Conservation (phyloP, 2,797 vertebrate species). For the Acrossocheilus fasciatus region DNA sequence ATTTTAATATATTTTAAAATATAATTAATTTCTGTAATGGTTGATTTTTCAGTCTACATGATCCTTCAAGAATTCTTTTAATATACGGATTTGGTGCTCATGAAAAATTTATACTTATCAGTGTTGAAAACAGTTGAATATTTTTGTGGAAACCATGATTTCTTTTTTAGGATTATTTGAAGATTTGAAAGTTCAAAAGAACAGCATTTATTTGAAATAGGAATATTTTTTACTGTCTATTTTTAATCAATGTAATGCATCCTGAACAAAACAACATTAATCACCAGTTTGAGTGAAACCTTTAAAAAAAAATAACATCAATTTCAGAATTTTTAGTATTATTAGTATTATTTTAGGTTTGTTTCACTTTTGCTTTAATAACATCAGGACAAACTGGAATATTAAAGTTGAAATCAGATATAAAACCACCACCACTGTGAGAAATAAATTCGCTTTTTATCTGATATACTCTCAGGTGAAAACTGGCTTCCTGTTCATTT, state of each 20-base stretch:
- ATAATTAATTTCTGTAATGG: too few species aligned
- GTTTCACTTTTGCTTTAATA: neutral
- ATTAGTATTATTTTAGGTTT: neutral
- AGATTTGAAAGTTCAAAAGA: neutral
- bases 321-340: neutral
- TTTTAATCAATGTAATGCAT: neutral
- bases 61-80: neutral
- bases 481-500: neutral
- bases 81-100: neutral
- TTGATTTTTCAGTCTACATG: too few species aligned
- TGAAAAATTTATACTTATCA: neutral
- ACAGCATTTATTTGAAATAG: neutral
- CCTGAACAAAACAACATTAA: neutral
- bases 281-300: too few species aligned
- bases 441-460: neutral
- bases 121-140: neutral
- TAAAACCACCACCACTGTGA: neutral
- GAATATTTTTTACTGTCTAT: neutral
- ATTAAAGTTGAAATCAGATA: neutral
- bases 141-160: neutral
- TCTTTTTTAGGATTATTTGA: neutral
- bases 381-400: too few species aligned
- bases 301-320: too few species aligned
- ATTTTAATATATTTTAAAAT: too few species aligned
- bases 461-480: neutral